Percentiles rank a stretch among this genome's conserved stretches.
These are phyloP conservation scores for Lepidonotus clava DNA, from an alignment of 2,888 invertebrate genomes.

Conservation along the genomic window DNA sequence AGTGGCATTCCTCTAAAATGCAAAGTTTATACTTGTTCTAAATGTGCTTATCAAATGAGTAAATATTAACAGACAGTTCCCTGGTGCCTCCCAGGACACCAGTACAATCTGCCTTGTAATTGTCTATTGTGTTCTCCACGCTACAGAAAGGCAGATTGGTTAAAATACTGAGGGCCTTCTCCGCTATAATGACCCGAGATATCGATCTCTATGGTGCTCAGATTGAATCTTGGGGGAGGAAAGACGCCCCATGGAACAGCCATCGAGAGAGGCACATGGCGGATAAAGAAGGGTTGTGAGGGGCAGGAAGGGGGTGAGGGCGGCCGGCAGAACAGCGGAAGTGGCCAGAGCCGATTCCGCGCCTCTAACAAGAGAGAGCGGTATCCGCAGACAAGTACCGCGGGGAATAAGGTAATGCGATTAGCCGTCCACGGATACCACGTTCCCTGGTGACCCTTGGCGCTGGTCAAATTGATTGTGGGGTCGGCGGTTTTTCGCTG, in stretches of 20 bases:
- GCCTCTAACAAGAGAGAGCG: constrained; percentile 38
- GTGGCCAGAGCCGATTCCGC: constrained; percentile 1
- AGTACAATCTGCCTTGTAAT: too few species aligned
- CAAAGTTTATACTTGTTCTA: too few species aligned
- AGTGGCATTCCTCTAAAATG: too few species aligned
- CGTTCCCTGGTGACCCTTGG: constrained; percentile 29
- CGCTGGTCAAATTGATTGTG: constrained; percentile 33
- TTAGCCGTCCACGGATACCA: constrained; percentile 44
- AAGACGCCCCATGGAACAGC: background rate
- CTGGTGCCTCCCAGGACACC: too few species aligned
- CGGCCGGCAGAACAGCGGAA: background rate
- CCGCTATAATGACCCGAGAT: background rate
- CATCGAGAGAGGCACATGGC: background rate
- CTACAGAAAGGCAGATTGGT: too few species aligned
- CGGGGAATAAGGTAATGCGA: constrained; percentile 25
- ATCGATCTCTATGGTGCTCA: background rate
- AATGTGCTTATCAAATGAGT: too few species aligned
- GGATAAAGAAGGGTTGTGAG: background rate
- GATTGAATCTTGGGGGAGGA: background rate
- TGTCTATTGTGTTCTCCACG: too few species aligned
- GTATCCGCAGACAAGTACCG: constrained; percentile 8
- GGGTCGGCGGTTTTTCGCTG: constrained; percentile 11
- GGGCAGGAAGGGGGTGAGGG: background rate
- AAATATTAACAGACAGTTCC: too few species aligned
- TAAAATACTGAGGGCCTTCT: background rate